Evolutionary conservation across 92 coral and sea anemone species (phyloP), one percentile per base, ranked within the genome.

Genomic region (Diadumene lineata): DNA sequence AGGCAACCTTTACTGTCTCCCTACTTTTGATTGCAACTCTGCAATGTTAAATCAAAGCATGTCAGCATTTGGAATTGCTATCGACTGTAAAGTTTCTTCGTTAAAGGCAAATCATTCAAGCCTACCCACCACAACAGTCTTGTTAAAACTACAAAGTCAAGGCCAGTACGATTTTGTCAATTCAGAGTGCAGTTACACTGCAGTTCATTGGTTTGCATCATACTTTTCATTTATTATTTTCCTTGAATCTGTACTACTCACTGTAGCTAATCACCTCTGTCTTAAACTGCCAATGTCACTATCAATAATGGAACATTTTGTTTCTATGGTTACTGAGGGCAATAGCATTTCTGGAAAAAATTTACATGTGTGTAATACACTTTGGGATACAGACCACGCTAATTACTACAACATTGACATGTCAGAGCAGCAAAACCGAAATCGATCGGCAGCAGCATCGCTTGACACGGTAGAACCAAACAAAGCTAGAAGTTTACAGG

Each of bases 221-320:
- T 86, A 76, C 67, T 82, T 86, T 32, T 58, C 83, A 0, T 65
- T 86, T 1, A 56, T 81, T 51, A 26, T 85, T 25, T 75, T 85
- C 57, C 15, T 43, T 22, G 79, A 85, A 56, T 86, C 86, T 10
- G 10, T 64, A 21, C 8, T 65, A 31, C 83, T 86, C 1, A 50
- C 81, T 34, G 34, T 81, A 7, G 65, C 81, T n/a, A 76, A 81
- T 57, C 81, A 86, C 78, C 34, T 86, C 75, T 86, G 90, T 86
- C 67, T 86, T 16, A 86, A 81, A 69, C 66, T 69, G 32, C 87
- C 87, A 0, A 11, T n/a, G 17, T 81, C 90, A 9, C 69, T 84
- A 60, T 64, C 83, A 60, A 56, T 43, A 10, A 22, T 81, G 56
- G 90, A 86, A 27, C 50, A 71, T 60, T 86, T 86, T 81, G 34